These are phyloP conservation scores for Spea multiplicata DNA, from an alignment of 2,113 vertebrate species.

Conservation along the genomic window DNA sequence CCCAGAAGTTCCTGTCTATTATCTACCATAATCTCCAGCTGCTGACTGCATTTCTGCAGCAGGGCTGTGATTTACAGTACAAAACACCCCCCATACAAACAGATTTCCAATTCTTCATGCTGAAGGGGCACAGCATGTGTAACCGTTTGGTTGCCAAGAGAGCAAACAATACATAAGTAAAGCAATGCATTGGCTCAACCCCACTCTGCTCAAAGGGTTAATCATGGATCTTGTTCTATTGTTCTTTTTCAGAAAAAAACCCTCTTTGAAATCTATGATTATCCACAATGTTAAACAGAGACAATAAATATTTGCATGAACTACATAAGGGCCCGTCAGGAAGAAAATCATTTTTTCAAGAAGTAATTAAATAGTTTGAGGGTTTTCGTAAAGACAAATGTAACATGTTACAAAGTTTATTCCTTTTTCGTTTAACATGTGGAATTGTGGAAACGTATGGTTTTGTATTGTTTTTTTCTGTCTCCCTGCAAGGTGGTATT, in stretches of 20 bases:
- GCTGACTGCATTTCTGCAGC: conserved; percentile 10
- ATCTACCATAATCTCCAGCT: conserved; percentile 12
- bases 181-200: background rate
- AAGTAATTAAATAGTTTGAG: background rate
- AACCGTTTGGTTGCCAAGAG: background rate
- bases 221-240: conserved; percentile 26
- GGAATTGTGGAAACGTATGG: too few species aligned
- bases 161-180: background rate
- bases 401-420: too few species aligned
- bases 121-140: conserved; percentile 2
- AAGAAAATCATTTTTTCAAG: background rate
- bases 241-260: background rate
- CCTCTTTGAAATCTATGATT: conserved; percentile 10
- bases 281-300: conserved; percentile 1
- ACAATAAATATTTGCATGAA: background rate
- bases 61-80: conserved; percentile 48
- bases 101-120: conserved; percentile 55
- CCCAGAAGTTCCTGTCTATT: conserved; percentile 40
- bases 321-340: background rate
- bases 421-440: too few species aligned
- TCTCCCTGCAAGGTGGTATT: too few species aligned
- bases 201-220: background rate
- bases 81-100: conserved; percentile 21
- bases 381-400: too few species aligned
- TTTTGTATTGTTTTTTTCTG: too few species aligned